A percentile compares a stretch with the other conserved stretches of the same genome.
These are phyloP conservation scores for Leptobrachium leishanense DNA, from an alignment of 2,113 vertebrate species.

Conservation along the genomic window DNA sequence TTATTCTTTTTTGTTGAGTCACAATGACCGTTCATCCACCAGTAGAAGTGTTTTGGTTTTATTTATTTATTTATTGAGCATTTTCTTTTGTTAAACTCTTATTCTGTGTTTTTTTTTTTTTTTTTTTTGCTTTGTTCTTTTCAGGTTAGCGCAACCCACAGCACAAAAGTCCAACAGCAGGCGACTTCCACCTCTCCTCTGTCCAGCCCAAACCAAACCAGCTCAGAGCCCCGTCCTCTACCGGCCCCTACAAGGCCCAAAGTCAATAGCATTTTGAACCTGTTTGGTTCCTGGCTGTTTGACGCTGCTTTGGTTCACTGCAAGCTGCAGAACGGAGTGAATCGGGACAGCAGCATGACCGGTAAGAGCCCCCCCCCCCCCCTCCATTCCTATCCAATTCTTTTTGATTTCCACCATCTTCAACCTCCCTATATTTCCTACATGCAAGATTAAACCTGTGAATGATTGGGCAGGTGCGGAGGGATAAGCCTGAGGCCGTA, in stretches of 20 bases:
- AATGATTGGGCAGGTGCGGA: neutral
- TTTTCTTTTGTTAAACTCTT: too few relatives aligned
- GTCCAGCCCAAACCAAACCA: conserved; percentile 91
- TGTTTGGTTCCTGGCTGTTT: conserved; percentile 95
- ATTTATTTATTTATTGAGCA: too few relatives aligned
- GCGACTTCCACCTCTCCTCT: conserved; percentile 85
- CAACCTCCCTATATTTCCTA: conserved; percentile 70
- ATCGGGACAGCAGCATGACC: conserved; percentile 93
- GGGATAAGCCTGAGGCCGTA: neutral
- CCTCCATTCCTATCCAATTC: conserved; percentile 26
- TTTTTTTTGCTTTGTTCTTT: neutral
- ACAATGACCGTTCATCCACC: too few relatives aligned
- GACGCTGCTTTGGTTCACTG: conserved; percentile 94
- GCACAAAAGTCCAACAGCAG: conserved; percentile 84
- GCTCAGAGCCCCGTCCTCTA: conserved; percentile 85
- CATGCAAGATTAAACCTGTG: conserved; percentile 75
- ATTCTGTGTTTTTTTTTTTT: neutral
- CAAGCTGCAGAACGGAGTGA: conserved; percentile 93
- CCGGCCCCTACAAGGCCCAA: conserved; percentile 89
- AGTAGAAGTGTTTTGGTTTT: too few relatives aligned
- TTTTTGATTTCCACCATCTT: conserved; percentile 15
- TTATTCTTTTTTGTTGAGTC: too few relatives aligned
- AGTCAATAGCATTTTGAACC: conserved; percentile 97
- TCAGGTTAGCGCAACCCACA: conserved; percentile 79
- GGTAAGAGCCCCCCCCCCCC: conserved; percentile 73